Evolutionary conservation across 1,140 invertebrate species (phyloP).

Genomic region (Metaphire vulgaris): DNA sequence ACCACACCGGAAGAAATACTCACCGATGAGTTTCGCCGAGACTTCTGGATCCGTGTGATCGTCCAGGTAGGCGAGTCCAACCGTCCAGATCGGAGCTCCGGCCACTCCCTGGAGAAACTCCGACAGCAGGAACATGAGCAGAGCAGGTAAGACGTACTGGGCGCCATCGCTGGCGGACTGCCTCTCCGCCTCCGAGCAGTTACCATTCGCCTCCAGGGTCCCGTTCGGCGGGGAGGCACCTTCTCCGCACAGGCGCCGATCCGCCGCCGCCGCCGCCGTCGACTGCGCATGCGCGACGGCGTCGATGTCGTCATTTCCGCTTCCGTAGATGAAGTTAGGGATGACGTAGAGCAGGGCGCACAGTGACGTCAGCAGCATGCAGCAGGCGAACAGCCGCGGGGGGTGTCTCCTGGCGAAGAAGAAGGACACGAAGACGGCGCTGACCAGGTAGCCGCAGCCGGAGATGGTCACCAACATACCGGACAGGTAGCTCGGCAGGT

Average conservation of each 20-base stretch:
- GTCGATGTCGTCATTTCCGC: not conserved
- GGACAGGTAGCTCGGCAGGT: constrained; percentile 59
- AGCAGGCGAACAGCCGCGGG: constrained; percentile 44
- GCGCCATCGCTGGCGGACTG: not conserved
- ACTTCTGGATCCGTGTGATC: not conserved
- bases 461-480: constrained; percentile 4
- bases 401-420: constrained; percentile 42
- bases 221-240: too few species aligned
- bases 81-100: not conserved
- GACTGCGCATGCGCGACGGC: too few species aligned
- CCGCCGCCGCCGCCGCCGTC: too few species aligned
- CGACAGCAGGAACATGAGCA: not conserved
- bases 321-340: constrained; percentile 60
- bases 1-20: not conserved
- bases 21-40: constrained; percentile 1
- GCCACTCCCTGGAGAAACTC: too few species aligned
- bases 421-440: constrained; percentile 11
- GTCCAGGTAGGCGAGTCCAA: not conserved
- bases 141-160: too few species aligned
- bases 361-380: constrained; percentile 41
- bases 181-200: too few species aligned
- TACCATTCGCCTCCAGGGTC: too few species aligned
- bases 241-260: too few species aligned
- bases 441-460: constrained; percentile 19
- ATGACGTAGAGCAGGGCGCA: constrained; percentile 62